Evolutionary conservation across 2,113 vertebrate species (phyloP), one percentile per base, ranked within the genome.

Genomic region (Pedetes capensis): DNA sequence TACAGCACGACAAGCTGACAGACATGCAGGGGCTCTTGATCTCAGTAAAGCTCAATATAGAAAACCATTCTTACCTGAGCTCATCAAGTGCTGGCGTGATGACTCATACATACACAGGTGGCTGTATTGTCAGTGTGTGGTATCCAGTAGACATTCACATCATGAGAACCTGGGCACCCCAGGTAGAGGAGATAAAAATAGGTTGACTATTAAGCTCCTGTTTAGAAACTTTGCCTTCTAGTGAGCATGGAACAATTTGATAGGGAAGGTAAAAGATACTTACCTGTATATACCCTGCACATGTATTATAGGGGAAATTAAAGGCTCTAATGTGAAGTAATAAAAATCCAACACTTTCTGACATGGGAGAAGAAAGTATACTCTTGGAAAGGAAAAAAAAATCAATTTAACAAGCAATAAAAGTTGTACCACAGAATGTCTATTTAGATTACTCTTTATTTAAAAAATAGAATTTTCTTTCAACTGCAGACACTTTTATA

Each of bases 41-140:
- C n/a, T 64, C 79, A n/a, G 42, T 84, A 81, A 85, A 95, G 63
- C 53, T 55, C 80, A n/a, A 87, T 93, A 96, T 83, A 96, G 81
- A 91, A 83, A 68, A 68, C 55, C 29, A 51, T 51, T 39, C 68
- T 66, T 84, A 17, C 47, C 79, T 74, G 55, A 11, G 23, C 57
- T 69, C n/a, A 49, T 74, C 94, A 42, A 80, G 53, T 96, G 79
- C 53, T 66, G 79, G 79, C 85, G n/a, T 86, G 91, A 66, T 86
- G 93, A 96, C 81, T 94, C 53, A 17, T 25, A 18, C 32, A 4
- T 5, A 66, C 82, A 53, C 96, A 96, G 89, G 91, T 82, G 71
- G 84, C 32, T 3, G 1, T 34, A 42, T n/a, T n/a, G 82, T 53
- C 59, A 75, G 6, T 29, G n/a, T 6, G 12, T 96, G 85, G 37